Conservation (phyloP, 2,113 vertebrate species). For the Riparia riparia region DNA sequence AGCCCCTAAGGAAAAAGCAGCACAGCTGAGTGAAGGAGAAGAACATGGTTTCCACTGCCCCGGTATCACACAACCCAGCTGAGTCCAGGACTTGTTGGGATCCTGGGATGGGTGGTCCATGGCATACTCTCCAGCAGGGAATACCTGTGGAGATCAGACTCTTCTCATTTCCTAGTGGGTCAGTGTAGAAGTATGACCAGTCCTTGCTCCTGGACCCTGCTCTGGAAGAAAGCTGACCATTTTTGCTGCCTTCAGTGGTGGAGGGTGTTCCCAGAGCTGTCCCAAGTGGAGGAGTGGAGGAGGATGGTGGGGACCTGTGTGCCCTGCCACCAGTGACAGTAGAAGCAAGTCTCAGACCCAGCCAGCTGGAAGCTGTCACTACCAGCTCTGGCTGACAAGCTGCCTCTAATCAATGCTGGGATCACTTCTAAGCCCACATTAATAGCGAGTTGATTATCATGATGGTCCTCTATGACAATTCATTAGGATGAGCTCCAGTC, state of each 20-base stretch:
- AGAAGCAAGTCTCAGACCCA: neutral
- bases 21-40: neutral
- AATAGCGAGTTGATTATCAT: conserved; percentile 20
- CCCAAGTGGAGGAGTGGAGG: neutral
- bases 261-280: neutral
- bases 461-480: neutral
- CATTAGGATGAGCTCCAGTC: conserved; percentile 42
- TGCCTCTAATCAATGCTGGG: neutral
- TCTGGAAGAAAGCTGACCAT: neutral
- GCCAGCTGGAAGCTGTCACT: neutral
- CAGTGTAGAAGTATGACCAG: fast-evolving
- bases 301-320: neutral
- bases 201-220: neutral
- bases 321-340: neutral
- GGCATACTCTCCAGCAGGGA: neutral
- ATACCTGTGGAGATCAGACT: neutral
- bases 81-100: neutral
- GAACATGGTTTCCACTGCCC: neutral
- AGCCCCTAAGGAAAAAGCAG: neutral
- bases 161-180: neutral
- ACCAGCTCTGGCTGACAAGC: neutral
- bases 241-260: neutral
- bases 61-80: neutral
- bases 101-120: neutral
- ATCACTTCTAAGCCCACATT: conserved; percentile 12